Evolutionary conservation across 1,140 invertebrate species (phyloP).

Genomic region (Drosophila simulans): DNA sequence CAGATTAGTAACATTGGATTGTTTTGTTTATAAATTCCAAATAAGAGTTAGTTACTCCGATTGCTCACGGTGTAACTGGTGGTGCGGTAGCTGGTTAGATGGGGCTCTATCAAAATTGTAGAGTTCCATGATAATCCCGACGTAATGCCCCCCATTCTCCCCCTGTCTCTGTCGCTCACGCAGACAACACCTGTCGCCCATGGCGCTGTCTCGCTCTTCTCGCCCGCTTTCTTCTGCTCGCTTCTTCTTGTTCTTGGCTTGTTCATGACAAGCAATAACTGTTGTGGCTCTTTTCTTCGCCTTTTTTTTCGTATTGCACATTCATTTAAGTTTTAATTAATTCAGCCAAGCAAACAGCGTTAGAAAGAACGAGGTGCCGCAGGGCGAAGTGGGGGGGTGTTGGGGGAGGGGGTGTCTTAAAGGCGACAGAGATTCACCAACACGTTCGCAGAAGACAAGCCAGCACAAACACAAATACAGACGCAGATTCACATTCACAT

Average conservation of each 20-base stretch:
- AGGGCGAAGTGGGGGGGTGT: background rate
- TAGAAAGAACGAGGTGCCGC: slow-evolving; percentile 1
- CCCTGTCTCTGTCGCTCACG: background rate
- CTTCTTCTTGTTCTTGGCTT: slow-evolving; percentile 32
- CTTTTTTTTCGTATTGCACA: slow-evolving; percentile 56
- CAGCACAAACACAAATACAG: slow-evolving; percentile 9
- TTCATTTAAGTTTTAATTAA: slow-evolving; percentile 79
- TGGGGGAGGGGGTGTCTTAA: background rate
- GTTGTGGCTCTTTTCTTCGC: slow-evolving; percentile 34
- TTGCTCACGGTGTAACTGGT: background rate
- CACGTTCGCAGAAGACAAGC: slow-evolving; percentile 16
- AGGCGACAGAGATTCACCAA: slow-evolving; percentile 19
- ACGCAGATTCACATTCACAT: no score
- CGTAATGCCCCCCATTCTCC: background rate
- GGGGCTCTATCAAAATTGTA: slow-evolving; percentile 16
- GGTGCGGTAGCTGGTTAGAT: background rate
- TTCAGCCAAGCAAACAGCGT: slow-evolving; percentile 60
- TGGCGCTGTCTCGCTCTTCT: slow-evolving; percentile 12
- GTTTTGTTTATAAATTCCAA: no score
- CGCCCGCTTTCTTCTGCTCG: background rate
- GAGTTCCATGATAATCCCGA: slow-evolving; percentile 15
- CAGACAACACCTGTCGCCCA: slow-evolving; percentile 17
- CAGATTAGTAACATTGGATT: no score
- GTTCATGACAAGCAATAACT: slow-evolving; percentile 56
- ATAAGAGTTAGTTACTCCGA: no score